Base-by-base conservation (phyloP, 2,797 vertebrate genomes). In the Poeciliopsis paucimaculata region DNA sequence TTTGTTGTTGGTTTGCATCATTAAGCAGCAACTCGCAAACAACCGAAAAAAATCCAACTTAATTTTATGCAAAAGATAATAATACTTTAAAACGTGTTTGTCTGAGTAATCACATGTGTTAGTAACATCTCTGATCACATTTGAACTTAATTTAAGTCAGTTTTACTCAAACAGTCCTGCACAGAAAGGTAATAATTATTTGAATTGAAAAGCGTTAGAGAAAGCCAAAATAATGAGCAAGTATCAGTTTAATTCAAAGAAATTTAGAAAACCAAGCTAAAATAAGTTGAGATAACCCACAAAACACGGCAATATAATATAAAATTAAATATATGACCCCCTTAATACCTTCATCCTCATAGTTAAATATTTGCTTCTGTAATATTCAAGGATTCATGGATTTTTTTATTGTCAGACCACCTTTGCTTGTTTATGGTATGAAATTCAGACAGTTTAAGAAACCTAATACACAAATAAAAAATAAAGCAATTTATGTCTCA, bases 11-110 rank as follows among this genome's bases (percentile, higher is more conserved):
- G 78, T 76, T 82, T 90, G 13, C 91, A 91, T 92, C 87, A 92
- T 92, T 89, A 83, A 89, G 86, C 80, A 86, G 86, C 80, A 88
- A 86, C 93, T 84, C 60, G 79, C 81, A 82, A 74, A 86, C 82
- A 80, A 81, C 73, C 78, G 46, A 41, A 53, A 41, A 46, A 85
- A 73, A 81, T 84, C 34, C 45, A n/a, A 45, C 75, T 84, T 83
- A 83, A 78, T 76, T 81, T 85, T 64, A 76, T 64, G 78, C 64
- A 39, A 45, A 84, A 57, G 28, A 76, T 41, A 9, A 70, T 43
- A 36, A 64, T 36, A 64, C 57, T 16, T 31, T 36, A 7, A 41
- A 68, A 68, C 1, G 8, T 68, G 31, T 64, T 36, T 36, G 16
- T 10, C 34, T 66, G 60, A 36, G 15, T 36, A 41, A 28, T 13